Evolutionary conservation across 1,140 invertebrate genomes (phyloP).

Genomic region (Drosophila pseudoobscura): DNA sequence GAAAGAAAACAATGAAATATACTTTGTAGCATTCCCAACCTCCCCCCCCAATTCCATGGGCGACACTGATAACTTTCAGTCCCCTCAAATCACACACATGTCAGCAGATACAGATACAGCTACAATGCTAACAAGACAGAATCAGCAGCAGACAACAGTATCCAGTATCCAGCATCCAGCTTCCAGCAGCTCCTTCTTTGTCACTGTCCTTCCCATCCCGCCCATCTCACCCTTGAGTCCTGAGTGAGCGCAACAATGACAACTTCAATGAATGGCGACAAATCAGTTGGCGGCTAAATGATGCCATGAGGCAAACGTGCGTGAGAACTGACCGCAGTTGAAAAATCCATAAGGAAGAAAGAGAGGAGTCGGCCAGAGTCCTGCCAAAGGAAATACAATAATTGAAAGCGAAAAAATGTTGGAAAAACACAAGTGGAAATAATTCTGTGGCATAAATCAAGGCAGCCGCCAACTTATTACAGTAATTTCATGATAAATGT

Average conservation of each 20-base stretch:
- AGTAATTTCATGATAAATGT: constrained; percentile 67
- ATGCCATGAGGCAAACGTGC: constrained; percentile 44
- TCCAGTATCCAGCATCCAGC: neutral
- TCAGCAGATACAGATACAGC: neutral
- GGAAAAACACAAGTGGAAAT: constrained; percentile 41
- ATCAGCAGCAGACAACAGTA: constrained; percentile 5
- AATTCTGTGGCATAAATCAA: constrained; percentile 48
- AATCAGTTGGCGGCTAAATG: constrained; percentile 54
- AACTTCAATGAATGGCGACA: constrained; percentile 52
- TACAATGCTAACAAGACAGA: constrained; percentile 42
- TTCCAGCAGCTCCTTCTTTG: constrained; percentile 26
- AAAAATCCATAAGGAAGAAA: constrained; percentile 38
- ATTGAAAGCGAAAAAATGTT: constrained; percentile 44
- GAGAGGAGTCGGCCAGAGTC: constrained; percentile 16
- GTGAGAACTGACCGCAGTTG: constrained; percentile 61
- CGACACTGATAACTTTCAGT: constrained; percentile 18
- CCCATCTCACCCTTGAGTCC: neutral
- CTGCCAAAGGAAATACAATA: constrained; percentile 31
- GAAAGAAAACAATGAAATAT: no score
- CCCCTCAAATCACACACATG: constrained; percentile 29
- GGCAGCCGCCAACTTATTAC: constrained; percentile 45
- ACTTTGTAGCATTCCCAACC: no score
- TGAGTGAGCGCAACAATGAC: constrained; percentile 42
- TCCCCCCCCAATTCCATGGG: no score
- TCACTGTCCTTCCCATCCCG: constrained; percentile 10